Base-by-base conservation (phyloP, 2,797 vertebrate genomes). In the Coccyzus lansbergi region DNA sequence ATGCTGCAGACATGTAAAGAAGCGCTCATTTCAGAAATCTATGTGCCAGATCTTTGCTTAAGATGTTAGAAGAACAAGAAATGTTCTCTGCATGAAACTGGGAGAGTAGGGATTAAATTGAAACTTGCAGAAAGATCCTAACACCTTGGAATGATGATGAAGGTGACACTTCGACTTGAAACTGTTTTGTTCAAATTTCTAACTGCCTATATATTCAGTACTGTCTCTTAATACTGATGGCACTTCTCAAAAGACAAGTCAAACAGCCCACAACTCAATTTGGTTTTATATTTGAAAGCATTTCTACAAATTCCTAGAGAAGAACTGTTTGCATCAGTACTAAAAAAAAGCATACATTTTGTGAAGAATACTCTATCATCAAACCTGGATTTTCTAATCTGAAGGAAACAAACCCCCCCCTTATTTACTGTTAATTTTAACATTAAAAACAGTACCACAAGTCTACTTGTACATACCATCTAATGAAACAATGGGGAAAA, bases 91-190 rank as follows among this genome's bases (percentile, higher is more conserved):
- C 46, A 68, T 64, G 31, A 58, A 70, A 48, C 8, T 28, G 22
- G 24, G 51, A 72, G 33, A 34, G 21, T 5, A 71, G 5, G 22
- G 17, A 71, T 56, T 20, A 83, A 38, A 69, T 3, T 25, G 36
- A 72, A 83, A 78, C 31, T 65, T 51, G 62, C 3, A 48, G 15
- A 38, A 72, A 56, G 16, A 69, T 44, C 48, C 8, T 64, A 34
- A 44, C 0, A 2, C 1, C 3, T 36, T 21, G 21, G 77, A 75
- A 80, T 65, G 13, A 34, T 1, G 1, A 71, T 15, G 28, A 80
- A 59, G 59, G 25, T 1, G 1, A 51, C 28, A 48, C 36, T 64
- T 51, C 15, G 51, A 42, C 44, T 11, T 52, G 21, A 36, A 28
- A 31, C 10, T 7, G 15, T 31, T 77, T 33, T 26, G 40, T 63